Base-by-base conservation (phyloP, 2,888 invertebrate species). In the Adela reaumurella region DNA sequence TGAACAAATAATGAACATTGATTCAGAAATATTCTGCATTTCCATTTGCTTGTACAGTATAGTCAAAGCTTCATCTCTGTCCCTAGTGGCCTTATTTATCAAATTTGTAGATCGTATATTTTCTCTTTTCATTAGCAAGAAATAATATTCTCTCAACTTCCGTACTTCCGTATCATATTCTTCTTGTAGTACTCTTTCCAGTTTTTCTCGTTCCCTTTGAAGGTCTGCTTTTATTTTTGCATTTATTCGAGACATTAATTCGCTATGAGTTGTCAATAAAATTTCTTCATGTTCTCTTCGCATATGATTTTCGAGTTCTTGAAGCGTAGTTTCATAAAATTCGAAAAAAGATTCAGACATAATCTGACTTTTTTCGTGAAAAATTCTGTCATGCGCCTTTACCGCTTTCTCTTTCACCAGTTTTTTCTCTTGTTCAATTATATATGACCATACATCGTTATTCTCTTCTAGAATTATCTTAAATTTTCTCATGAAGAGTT, bases 1-100 rank as follows among this genome's bases (percentile, higher is more conserved):
- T 5, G 64, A 59, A 46, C 71, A 68, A 67, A 78, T 67, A 20
- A 77, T 56, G 55, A 77, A 78, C 70, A 78, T 77, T 6, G 69
- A 68, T 49, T 67, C 67, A 4, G 73, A 70, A 24, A 65, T 56
- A 51, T 66, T 70, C 57, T 73, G 67, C 19, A 67, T 60, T 57
- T 74, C 67, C 47, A 67, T 58, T 58, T 68, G 68, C 52, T 55
- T 66, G 44, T 61, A 67, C 58, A 72, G 76, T 19, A 67, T 65
- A 56, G 58, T 61, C 3, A 78, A 52, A 1, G 70, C 68, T 50
- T 74, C 68, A 54, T 78, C 77, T 58, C 70, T 63, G 51, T 70
- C 66, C 47, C 55, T 47, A 35, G 69, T 55, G 3, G 66, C 64
- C 47, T 60, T 54, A 51, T 67, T 66, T n/a, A 72, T 56, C 1